Evolutionary conservation across 1,140 invertebrate species (phyloP).

Genomic region (Drosophila subpulchrella): DNA sequence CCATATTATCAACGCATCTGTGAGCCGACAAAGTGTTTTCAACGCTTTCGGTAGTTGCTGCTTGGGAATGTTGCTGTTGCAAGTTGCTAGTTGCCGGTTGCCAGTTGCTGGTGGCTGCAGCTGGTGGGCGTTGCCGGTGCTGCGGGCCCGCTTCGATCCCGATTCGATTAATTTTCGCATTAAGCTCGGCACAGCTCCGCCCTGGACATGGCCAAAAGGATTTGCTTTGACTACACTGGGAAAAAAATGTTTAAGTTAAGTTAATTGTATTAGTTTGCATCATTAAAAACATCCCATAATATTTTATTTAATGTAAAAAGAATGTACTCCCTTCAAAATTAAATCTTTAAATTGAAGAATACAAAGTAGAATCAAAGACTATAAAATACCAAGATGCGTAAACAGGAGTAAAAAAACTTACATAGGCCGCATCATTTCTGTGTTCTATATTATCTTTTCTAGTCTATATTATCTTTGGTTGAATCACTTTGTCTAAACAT

Average conservation of each 20-base stretch:
- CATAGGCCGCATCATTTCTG: no score
- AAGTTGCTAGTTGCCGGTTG: constrained; percentile 50
- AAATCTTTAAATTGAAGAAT: no score
- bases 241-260: neutral
- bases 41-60: constrained; percentile 75
- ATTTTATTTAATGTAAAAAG: no score
- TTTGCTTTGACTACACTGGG: constrained; percentile 22
- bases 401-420: no score
- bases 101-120: constrained; percentile 20
- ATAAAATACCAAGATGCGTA: no score
- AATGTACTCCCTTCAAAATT: no score
- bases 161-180: constrained; percentile 84
- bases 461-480: no score
- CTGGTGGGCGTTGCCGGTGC: constrained; percentile 51
- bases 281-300: no score
- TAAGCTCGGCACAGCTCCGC: constrained; percentile 77
- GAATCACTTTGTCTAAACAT: no score
- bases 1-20: constrained; percentile 83
- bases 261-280: no score
- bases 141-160: constrained; percentile 59
- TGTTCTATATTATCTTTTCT: no score
- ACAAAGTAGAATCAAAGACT: no score
- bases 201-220: constrained; percentile 32
- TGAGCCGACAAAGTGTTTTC: constrained; percentile 82
- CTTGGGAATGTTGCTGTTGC: constrained; percentile 52